Evolutionary conservation across 2,113 vertebrate genomes (phyloP).

Genomic region (Mus pahari): DNA sequence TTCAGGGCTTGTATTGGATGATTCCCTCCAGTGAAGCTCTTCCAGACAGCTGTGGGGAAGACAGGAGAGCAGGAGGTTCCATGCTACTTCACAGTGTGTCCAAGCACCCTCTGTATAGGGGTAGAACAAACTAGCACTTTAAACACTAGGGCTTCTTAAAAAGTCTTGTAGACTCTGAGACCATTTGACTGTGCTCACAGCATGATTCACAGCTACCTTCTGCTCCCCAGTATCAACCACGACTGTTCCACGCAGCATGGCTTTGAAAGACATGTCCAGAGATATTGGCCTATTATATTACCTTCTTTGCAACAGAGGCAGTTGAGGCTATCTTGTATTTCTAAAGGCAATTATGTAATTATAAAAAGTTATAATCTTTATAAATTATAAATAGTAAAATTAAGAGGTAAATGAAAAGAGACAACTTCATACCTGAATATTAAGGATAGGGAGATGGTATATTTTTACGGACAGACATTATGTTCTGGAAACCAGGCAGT

Average conservation of each 20-base stretch:
- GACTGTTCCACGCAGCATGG: neutral
- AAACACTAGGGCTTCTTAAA: conserved; percentile 33
- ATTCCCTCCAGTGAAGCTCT: neutral
- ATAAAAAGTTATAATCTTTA: neutral
- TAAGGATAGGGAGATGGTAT: neutral
- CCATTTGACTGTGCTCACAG: neutral
- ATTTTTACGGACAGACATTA: neutral
- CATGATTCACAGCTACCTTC: neutral
- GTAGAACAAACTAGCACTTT: neutral
- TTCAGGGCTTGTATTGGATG: neutral
- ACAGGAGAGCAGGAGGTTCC: neutral
- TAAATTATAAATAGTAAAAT: neutral
- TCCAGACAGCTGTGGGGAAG: neutral
- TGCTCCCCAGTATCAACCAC: neutral
- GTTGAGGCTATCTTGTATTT: neutral
- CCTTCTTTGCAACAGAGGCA: neutral
- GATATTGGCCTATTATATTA: neutral
- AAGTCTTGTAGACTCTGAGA: conserved; percentile 17
- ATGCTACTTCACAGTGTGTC: fast-evolving
- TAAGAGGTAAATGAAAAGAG: neutral
- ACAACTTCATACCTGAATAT: too few relatives aligned
- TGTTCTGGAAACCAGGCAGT: neutral
- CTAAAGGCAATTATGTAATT: neutral
- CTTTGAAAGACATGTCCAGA: conserved; percentile 10
- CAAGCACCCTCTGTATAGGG: neutral